These are phyloP conservation scores for Menidia menidia DNA, from an alignment of 2,797 vertebrate species.

Conservation along the genomic window DNA sequence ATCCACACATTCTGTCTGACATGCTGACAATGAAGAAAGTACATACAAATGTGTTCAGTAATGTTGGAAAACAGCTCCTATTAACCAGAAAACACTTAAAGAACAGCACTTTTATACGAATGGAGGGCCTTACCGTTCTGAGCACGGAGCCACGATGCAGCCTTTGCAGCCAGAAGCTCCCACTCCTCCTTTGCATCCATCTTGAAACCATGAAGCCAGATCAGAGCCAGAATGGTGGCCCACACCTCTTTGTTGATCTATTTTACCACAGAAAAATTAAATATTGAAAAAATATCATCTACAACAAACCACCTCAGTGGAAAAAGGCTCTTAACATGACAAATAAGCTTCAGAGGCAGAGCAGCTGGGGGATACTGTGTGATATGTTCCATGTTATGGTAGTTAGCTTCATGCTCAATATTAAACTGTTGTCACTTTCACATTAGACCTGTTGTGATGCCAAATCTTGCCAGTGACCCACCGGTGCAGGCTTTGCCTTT, in stretches of 20 bases:
- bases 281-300: neutral
- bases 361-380: too few relatives aligned
- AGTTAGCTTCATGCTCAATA: too few relatives aligned
- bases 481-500: neutral
- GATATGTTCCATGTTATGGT: too few relatives aligned
- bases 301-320: neutral
- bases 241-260: conserved; percentile 73
- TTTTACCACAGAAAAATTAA: conserved; percentile 4
- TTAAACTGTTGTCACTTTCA: too few relatives aligned
- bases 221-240: conserved; percentile 84
- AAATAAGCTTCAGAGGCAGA: too few relatives aligned
- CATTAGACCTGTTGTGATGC: too few relatives aligned
- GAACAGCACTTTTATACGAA: neutral
- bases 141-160: conserved; percentile 77
- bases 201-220: conserved; percentile 83
- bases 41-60: neutral
- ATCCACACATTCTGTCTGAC: conserved; percentile 50
- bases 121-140: conserved; percentile 74
- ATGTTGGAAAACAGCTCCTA: neutral
- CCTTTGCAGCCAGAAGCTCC: conserved; percentile 85
- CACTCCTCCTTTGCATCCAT: conserved; percentile 79
- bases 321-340: neutral
- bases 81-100: neutral
- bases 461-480: neutral
- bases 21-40: conserved; percentile 9